Conservation (phyloP, 2,797 vertebrate genomes). For the Pempheris klunzingeri region DNA sequence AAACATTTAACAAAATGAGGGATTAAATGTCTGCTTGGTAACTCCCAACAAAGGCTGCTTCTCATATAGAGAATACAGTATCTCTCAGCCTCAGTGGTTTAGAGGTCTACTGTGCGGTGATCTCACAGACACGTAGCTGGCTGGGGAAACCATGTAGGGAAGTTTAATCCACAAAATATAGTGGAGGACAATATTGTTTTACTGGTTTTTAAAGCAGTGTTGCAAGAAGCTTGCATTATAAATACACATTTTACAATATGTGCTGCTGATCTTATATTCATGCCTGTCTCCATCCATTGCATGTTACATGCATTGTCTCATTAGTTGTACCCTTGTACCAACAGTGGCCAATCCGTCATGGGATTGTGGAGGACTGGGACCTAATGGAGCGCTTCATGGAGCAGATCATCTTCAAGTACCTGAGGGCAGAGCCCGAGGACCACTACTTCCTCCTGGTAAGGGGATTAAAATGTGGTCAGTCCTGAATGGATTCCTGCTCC, state of each 20-base stretch:
- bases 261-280: neutral
- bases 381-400: slow-evolving; percentile 99
- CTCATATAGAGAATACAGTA: neutral
- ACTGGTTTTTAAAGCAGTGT: neutral
- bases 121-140: neutral
- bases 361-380: slow-evolving; percentile 98
- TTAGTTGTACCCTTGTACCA: neutral
- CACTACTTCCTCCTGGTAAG: slow-evolving; percentile 97
- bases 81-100: neutral
- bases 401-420: slow-evolving; percentile 98
- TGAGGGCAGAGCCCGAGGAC: slow-evolving; percentile 96
- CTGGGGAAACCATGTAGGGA: no score
- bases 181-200: neutral
- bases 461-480: neutral
- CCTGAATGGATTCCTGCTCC: neutral
- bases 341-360: slow-evolving; percentile 98
- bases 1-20: no score
- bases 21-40: neutral
- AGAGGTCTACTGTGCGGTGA: neutral
- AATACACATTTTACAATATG: neutral
- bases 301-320: neutral
- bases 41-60: neutral
- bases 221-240: neutral
- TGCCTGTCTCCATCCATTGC: neutral
- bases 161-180: neutral